These are phyloP conservation scores for Romanogobio albipinnatus DNA, from an alignment of 2,113 vertebrate species.

Conservation along the genomic window DNA sequence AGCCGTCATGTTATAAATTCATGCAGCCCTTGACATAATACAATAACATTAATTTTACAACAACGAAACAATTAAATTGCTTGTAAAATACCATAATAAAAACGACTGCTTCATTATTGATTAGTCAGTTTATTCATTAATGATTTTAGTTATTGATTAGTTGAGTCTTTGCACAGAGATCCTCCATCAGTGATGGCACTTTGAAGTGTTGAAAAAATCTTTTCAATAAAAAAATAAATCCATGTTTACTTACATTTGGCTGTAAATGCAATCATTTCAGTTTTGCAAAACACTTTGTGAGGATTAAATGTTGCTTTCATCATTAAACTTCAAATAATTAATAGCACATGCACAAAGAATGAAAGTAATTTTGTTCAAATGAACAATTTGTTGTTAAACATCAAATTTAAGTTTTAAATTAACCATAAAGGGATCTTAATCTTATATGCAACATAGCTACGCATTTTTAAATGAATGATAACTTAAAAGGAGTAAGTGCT, in stretches of 20 bases:
- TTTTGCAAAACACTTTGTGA: too few species aligned
- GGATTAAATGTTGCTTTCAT: too few species aligned
- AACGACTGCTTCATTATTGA: background rate
- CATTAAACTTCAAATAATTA: too few species aligned
- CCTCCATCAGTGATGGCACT: background rate
- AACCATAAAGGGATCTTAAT: too few species aligned
- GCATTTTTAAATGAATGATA: too few species aligned
- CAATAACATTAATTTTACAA: background rate
- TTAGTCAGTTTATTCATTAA: background rate
- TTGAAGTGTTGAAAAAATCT: background rate
- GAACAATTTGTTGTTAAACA: too few species aligned
- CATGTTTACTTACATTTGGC: background rate
- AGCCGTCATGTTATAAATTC: background rate
- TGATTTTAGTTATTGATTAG: background rate
- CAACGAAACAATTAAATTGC: background rate
- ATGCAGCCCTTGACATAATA: background rate
- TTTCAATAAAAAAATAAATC: background rate
- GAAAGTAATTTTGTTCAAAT: too few species aligned
- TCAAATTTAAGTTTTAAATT: too few species aligned
- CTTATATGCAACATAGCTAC: too few species aligned
- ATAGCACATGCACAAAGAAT: too few species aligned
- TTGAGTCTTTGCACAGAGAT: background rate
- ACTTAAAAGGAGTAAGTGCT: background rate
- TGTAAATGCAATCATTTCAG: background rate
- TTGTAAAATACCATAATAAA: background rate